Base-by-base conservation (phyloP, 2,888 invertebrate species). In the Chydorus sphaericus region DNA sequence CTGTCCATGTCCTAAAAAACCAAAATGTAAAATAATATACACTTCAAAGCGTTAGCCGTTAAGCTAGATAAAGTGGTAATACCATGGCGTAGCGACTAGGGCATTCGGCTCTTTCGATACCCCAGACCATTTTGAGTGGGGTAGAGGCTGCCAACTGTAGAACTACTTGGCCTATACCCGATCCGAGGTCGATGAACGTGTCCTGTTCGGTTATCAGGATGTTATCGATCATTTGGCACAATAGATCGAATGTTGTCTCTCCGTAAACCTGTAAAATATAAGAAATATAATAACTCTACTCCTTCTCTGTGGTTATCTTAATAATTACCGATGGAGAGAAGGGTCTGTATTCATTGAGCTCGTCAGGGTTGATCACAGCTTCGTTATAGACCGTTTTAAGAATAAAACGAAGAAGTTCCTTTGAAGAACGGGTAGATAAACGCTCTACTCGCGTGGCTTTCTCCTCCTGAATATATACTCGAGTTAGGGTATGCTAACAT, bases 221-320 rank as follows among this genome's bases (percentile, higher is more conserved):
- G 71, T 89, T 91, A 71, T 94, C 91, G 63, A 98, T 90, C 89
- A 99, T 97, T 74, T 96, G 93, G 69, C 89, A 87, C 59, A 98
- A 85, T 63, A 98, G 79, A 69, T 98, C 97, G 69, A 88, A 97
- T 44, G 94, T 94, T 36, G 98, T 99, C 74, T 99, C 98, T 30
- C 98, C 98, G 69, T 98, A 99, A 1, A 97, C 87, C 82, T 83
- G n/a, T n/a, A n/a, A n/a, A n/a, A n/a, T n/a, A n/a, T n/a, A n/a
- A n/a, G n/a, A n/a, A n/a, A n/a, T n/a, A n/a, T n/a, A n/a, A n/a
- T n/a, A n/a, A n/a, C n/a, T n/a, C n/a, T n/a, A n/a, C 4, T 39
- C 10, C 33, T 10, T 33, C 39, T 44, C 11, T 26, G n/a, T 5
- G 4, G n/a, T 6, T 26, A 23, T 2, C 28, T 44, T 23, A 8